Evolutionary conservation across 2,113 vertebrate genomes (phyloP).

Genomic region (Oenanthe melanoleuca): DNA sequence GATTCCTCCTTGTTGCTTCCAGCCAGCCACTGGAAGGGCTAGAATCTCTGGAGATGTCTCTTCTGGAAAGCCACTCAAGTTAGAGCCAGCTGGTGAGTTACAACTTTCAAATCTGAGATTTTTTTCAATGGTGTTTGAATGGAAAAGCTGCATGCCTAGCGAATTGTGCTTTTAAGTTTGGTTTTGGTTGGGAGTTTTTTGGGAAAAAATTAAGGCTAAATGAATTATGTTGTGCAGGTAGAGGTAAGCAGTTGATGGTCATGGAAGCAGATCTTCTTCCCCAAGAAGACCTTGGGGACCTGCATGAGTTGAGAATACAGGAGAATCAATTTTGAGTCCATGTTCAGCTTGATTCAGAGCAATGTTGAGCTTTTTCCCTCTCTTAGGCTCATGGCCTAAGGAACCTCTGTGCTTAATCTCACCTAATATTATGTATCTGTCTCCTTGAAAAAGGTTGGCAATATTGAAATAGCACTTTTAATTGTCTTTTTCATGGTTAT

Average conservation of each 20-base stretch:
- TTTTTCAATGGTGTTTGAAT: background rate
- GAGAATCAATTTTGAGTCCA: background rate
- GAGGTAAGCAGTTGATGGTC: background rate
- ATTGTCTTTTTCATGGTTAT: background rate
- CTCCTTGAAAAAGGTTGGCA: background rate
- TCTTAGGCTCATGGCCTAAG: background rate
- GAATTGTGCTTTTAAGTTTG: background rate
- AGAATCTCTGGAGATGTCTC: background rate
- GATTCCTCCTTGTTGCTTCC: background rate
- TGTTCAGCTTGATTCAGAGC: background rate
- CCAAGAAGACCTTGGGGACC: background rate
- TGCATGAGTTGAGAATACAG: background rate
- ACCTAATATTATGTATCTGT: background rate
- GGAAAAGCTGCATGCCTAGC: background rate
- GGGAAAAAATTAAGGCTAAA: accelerated
- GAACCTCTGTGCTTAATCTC: background rate
- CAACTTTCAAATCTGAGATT: background rate
- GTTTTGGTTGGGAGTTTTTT: background rate
- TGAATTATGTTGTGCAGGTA: background rate
- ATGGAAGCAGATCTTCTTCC: background rate
- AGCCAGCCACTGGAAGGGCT: background rate
- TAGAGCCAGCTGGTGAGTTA: background rate
- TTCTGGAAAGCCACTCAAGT: conserved; percentile 24
- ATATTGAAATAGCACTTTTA: background rate
- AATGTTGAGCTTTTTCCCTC: background rate